Percentiles rank a stretch among this genome's conserved stretches.
phyloP scores from a whole-genome alignment of 2,888 invertebrate species.

The Agrotis ipsilon region DNA sequence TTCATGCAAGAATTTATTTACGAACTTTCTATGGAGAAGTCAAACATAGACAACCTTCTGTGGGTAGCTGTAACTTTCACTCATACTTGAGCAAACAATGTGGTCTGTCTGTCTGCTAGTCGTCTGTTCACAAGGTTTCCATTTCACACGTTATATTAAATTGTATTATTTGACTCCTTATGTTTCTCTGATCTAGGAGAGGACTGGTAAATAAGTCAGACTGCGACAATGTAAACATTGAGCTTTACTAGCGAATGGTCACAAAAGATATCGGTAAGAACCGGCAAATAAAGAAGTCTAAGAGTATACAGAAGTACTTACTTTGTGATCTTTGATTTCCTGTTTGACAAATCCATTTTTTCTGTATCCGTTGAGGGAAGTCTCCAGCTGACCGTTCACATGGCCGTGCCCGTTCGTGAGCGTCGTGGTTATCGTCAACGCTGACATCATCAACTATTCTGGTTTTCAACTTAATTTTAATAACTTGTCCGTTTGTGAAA shows the following conservation, averaged over 20 bases:
- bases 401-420: conserved; percentile 84
- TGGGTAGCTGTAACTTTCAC: conserved; percentile 66
- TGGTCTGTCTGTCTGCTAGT: conserved; percentile 19
- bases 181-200: conserved; percentile 2
- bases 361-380: conserved; percentile 81
- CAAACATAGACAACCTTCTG: no score
- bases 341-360: conserved; percentile 84
- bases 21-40: conserved; percentile 64
- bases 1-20: conserved; percentile 23
- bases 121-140: conserved; percentile 27
- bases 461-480: conserved; percentile 50
- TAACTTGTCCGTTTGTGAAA: conserved; percentile 39
- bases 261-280: conserved; percentile 22
- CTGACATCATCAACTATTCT: conserved; percentile 80
- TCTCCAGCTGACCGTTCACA: conserved; percentile 82
- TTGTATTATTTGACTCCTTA: conserved; percentile 10
- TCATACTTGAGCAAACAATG: conserved; percentile 52
- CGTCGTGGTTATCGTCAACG: conserved; percentile 85
- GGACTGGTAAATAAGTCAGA: neutral
- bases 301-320: conserved; percentile 70
- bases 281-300: conserved; percentile 11
- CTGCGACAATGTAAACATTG: conserved; percentile 26
- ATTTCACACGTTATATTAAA: conserved; percentile 25
- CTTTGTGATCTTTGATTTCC: conserved; percentile 75
- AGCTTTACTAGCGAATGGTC: neutral